Evolutionary conservation across 2,797 vertebrate genomes (phyloP).

Genomic region (Morelia viridis): DNA sequence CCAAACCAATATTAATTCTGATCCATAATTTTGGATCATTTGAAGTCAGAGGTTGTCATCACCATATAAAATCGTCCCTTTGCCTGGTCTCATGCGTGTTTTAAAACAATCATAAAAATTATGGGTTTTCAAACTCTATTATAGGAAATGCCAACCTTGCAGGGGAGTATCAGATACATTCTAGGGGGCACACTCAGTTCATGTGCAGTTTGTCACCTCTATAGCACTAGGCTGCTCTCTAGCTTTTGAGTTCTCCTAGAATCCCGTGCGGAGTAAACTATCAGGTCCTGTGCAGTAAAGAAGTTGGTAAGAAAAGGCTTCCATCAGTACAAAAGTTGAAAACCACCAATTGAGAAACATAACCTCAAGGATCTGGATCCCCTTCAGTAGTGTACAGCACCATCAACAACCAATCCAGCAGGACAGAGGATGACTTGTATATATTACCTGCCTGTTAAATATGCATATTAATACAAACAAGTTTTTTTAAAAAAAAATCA

Average conservation of each 20-base stretch:
- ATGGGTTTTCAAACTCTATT: conserved; percentile 11
- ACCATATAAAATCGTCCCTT: conserved; percentile 48
- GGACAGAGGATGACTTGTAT: conserved; percentile 49
- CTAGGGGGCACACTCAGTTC: background rate
- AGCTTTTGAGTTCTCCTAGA: background rate
- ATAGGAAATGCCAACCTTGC: background rate
- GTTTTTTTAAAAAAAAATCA: conserved; percentile 15
- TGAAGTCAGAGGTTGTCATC: conserved; percentile 45
- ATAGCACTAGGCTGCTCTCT: background rate
- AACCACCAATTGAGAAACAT: conserved; percentile 29
- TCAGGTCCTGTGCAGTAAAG: background rate
- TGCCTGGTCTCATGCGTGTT: conserved; percentile 36
- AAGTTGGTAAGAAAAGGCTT: background rate
- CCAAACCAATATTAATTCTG: conserved; percentile 41
- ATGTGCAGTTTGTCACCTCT: background rate
- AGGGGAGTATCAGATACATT: background rate
- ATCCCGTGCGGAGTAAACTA: background rate
- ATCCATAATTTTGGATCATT: conserved; percentile 29
- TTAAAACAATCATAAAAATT: conserved; percentile 43
- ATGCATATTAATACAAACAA: conserved; percentile 56
- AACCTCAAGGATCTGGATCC: conserved; percentile 44
- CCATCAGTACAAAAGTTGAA: conserved; percentile 21
- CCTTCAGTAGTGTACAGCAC: conserved; percentile 59
- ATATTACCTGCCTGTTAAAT: conserved; percentile 51
- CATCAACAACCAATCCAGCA: conserved; percentile 40